Conservation (phyloP, 2,888 invertebrate genomes). For the Ophraella communa region DNA sequence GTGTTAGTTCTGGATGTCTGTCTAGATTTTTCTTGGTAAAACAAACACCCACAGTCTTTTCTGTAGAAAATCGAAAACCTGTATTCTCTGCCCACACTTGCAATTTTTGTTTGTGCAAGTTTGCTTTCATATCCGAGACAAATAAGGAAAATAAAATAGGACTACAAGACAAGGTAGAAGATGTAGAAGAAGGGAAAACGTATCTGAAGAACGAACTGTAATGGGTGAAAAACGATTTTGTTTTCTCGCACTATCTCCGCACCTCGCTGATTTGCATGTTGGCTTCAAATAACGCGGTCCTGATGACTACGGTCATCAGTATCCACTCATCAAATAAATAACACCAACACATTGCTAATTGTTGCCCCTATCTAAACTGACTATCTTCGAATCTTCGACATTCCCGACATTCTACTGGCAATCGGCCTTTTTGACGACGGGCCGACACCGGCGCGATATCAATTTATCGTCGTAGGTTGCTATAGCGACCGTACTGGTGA, state of each 20-base stretch:
- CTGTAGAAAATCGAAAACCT: no score
- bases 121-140: no score
- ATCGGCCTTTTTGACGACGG: conserved; percentile 28
- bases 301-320: conserved; percentile 40
- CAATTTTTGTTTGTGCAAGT: no score
- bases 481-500: conserved; percentile 15
- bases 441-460: conserved; percentile 23
- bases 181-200: no score
- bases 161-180: no score
- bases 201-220: neutral
- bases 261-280: conserved; percentile 48
- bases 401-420: conserved; percentile 35
- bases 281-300: conserved; percentile 44
- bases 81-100: no score
- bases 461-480: conserved; percentile 28
- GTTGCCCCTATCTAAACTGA: conserved; percentile 50
- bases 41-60: no score
- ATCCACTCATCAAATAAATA: conserved; percentile 43
- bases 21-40: no score
- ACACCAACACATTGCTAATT: conserved; percentile 51
- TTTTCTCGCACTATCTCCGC: neutral
- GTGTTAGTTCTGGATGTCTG: no score
- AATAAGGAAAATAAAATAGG: no score
- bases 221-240: neutral
- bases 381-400: conserved; percentile 47